phyloP scores from a whole-genome alignment of 2,113 vertebrate species.

The Porphyrio hochstetteri region DNA sequence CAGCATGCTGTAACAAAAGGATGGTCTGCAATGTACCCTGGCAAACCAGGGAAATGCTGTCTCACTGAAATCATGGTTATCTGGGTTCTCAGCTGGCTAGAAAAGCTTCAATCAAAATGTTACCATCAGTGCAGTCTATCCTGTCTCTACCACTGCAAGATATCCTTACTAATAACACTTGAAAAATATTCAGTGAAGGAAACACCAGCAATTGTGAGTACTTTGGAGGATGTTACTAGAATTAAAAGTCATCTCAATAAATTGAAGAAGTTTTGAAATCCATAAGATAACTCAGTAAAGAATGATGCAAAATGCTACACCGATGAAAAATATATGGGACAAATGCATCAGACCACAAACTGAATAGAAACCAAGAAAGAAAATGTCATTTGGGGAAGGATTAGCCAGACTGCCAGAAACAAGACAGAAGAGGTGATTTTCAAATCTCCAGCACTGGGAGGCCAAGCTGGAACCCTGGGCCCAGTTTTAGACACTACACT shows the following conservation, averaged over 20 bases:
- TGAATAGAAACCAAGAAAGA: background rate
- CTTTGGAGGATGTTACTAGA: background rate
- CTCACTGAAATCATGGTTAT: background rate
- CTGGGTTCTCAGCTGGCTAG: background rate
- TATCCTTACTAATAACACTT: background rate
- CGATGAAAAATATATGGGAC: background rate
- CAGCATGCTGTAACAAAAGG: background rate
- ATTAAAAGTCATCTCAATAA: background rate
- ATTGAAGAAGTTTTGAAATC: conserved; percentile 7
- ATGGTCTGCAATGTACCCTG: background rate
- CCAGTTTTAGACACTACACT: background rate
- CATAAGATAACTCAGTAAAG: background rate
- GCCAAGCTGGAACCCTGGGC: background rate
- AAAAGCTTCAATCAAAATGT: background rate
- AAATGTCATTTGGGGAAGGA: conserved; percentile 5
- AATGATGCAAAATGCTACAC: background rate
- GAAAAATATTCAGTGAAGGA: background rate
- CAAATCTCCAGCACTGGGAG: background rate
- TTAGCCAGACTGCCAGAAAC: background rate
- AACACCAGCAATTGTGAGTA: background rate
- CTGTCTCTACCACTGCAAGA: background rate
- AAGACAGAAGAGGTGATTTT: background rate
- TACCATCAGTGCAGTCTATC: background rate
- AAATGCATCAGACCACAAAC: background rate
- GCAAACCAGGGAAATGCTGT: background rate